These are phyloP conservation scores for Aldrovandia affinis DNA, from an alignment of 2,797 vertebrate species.

Conservation along the genomic window DNA sequence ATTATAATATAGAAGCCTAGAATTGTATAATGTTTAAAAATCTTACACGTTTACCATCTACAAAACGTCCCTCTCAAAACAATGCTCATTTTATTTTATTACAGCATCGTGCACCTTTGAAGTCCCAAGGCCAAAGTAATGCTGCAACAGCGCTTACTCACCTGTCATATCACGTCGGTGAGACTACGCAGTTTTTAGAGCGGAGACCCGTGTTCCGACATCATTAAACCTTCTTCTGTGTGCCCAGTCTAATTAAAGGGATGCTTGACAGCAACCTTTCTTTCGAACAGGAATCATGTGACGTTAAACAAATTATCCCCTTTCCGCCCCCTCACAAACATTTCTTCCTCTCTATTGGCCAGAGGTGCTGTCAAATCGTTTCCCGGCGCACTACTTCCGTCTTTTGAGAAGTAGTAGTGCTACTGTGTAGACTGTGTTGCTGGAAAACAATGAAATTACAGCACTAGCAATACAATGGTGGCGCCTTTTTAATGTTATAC, in stretches of 20 bases:
- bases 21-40: background rate
- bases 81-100: background rate
- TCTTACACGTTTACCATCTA: background rate
- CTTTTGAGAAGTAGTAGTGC: background rate
- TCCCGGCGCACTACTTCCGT: conserved; percentile 25
- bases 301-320: conserved; percentile 19
- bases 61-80: background rate
- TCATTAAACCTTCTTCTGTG: conserved; percentile 1
- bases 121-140: background rate
- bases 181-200: background rate
- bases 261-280: conserved; percentile 21
- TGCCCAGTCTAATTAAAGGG: conserved; percentile 28
- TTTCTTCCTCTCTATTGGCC: conserved; percentile 10
- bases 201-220: background rate
- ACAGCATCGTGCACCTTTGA: background rate
- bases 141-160: background rate
- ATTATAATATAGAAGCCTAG: background rate
- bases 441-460: background rate
- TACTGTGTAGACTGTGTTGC: background rate
- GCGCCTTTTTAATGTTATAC: too few species aligned
- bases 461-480: too few species aligned
- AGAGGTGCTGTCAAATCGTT: conserved; percentile 32
- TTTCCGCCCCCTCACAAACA: conserved; percentile 11
- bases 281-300: conserved; percentile 26
- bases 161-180: conserved; percentile 22